Percentiles rank a stretch among this genome's conserved stretches.
phyloP scores from a whole-genome alignment of 2,113 vertebrate species.

The Tragelaphus imberbis region DNA sequence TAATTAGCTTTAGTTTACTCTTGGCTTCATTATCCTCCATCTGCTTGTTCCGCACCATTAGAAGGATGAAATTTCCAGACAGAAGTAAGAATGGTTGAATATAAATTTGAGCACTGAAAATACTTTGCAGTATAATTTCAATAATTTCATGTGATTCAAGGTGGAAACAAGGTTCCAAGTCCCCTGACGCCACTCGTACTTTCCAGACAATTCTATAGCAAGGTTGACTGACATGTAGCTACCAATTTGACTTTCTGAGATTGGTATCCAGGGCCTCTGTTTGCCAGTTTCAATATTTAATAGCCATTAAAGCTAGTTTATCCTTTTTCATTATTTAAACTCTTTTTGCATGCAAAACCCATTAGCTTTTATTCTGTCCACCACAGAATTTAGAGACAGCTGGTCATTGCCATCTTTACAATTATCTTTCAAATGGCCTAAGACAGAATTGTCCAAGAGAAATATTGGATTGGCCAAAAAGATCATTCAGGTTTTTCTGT shows the following conservation, averaged over 20 bases:
- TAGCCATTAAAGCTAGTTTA: slow-evolving; percentile 18
- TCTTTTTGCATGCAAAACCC: slow-evolving; percentile 27
- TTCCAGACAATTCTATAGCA: background rate
- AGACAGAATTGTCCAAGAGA: background rate
- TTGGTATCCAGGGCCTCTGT: background rate
- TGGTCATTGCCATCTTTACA: slow-evolving; percentile 15
- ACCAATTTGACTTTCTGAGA: background rate
- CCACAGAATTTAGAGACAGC: slow-evolving; percentile 37
- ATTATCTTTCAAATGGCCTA: slow-evolving; percentile 9
- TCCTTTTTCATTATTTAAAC: background rate
- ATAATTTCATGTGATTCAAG: background rate
- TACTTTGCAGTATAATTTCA: background rate
- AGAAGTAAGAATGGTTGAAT: background rate
- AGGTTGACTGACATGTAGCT: background rate
- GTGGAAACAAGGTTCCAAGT: background rate
- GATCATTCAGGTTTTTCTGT: background rate
- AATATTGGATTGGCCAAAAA: background rate
- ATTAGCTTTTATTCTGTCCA: slow-evolving; percentile 40
- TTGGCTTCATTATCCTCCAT: background rate
- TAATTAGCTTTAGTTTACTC: background rate
- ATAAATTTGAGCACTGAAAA: background rate
- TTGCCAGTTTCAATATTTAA: slow-evolving; percentile 48
- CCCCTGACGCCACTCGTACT: background rate
- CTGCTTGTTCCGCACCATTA: background rate
- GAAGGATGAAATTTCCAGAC: background rate